Conservation (phyloP, 2,888 invertebrate genomes). For the Tricholauxania praeusta region DNA sequence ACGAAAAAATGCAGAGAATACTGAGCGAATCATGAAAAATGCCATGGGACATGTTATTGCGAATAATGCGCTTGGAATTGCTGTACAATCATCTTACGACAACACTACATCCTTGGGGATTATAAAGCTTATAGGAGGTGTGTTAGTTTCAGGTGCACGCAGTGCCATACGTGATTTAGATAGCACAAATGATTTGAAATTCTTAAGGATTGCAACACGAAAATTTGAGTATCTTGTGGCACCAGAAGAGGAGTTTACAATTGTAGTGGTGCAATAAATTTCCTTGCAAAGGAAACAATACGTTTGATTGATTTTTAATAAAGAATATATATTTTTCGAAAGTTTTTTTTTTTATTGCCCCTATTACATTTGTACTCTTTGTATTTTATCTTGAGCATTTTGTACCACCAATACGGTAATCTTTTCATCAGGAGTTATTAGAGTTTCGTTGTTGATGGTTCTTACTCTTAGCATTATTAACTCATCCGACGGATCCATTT, state of each 20-base stretch:
- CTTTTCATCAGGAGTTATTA: constrained; percentile 63
- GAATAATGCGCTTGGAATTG: constrained; percentile 54
- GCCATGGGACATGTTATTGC: constrained; percentile 57
- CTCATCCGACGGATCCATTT: constrained; percentile 57
- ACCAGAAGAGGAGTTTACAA: constrained; percentile 61
- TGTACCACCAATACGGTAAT: constrained; percentile 64
- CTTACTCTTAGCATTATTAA: constrained; percentile 59
- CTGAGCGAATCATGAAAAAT: constrained; percentile 60
- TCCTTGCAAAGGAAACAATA: constrained; percentile 1
- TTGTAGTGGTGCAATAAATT: constrained; percentile 60
- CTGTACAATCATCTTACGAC: constrained; percentile 59
- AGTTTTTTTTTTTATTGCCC: constrained; percentile 16
- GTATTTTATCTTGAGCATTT: constrained; percentile 55
- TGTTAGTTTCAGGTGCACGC: constrained; percentile 54
- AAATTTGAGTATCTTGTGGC: constrained; percentile 63
- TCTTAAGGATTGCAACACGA: constrained; percentile 61
- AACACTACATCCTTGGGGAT: constrained; percentile 61
- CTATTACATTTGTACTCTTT: constrained; percentile 22
- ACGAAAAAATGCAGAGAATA: constrained; percentile 51
- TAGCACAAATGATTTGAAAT: constrained; percentile 59
- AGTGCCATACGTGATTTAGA: constrained; percentile 63
- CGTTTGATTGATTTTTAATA: neutral
- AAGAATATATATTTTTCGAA: constrained; percentile 23
- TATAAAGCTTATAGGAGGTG: constrained; percentile 55
- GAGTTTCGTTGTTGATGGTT: constrained; percentile 60